These are phyloP conservation scores for Idaea straminata DNA, from an alignment of 2,888 invertebrate species.

Conservation along the genomic window DNA sequence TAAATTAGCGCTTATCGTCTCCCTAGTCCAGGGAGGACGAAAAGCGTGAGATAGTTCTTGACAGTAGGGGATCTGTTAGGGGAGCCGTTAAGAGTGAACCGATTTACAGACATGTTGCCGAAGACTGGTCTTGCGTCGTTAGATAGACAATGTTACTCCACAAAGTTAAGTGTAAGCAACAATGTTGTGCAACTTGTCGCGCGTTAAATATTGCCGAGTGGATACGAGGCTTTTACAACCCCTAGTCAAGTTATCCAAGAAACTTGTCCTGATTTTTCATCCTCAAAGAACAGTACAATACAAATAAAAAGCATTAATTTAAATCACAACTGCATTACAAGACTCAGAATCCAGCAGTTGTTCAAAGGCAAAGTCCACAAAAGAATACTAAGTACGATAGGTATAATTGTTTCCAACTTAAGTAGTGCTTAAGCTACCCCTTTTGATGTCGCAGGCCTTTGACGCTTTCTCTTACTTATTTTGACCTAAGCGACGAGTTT, in stretches of 20 bases:
- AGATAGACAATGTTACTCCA: too few relatives aligned
- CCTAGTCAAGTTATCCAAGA: background rate
- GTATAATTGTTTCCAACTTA: constrained; percentile 17
- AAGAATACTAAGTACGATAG: constrained; percentile 14
- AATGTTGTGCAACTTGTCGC: too few relatives aligned
- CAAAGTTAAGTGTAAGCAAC: too few relatives aligned
- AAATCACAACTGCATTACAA: constrained; percentile 1
- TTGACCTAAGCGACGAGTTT: constrained; percentile 10
- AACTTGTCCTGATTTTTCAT: background rate
- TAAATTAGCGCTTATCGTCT: too few relatives aligned
- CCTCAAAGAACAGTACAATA: background rate
- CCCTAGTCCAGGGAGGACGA: too few relatives aligned
- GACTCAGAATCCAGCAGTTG: background rate
- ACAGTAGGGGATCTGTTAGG: too few relatives aligned
- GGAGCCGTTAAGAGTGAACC: too few relatives aligned
- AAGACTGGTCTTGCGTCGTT: too few relatives aligned
- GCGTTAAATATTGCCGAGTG: too few relatives aligned
- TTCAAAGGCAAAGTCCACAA: constrained; percentile 11
- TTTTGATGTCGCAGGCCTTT: constrained; percentile 21
- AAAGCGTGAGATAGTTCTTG: too few relatives aligned
- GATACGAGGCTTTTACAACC: too few relatives aligned
- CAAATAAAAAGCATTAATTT: background rate
- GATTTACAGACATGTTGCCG: too few relatives aligned
- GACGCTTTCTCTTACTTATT: constrained; percentile 20
- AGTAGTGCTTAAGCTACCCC: constrained; percentile 13